Conservation (phyloP, 2,888 invertebrate genomes). For the Parnassius orleans region DNA sequence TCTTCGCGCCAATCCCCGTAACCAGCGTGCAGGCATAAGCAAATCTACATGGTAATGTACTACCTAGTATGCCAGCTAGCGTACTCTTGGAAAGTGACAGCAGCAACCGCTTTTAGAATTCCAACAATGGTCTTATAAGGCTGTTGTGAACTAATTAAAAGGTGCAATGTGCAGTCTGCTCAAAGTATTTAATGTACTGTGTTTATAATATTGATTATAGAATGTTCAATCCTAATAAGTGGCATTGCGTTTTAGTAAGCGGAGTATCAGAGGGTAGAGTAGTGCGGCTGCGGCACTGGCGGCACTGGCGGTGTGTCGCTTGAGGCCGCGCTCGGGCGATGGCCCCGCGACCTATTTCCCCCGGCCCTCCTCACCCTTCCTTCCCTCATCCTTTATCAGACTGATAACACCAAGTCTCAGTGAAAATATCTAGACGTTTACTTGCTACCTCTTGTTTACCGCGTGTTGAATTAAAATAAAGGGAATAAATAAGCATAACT, state of each 20-base stretch:
- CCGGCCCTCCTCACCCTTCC: slow-evolving; percentile 43
- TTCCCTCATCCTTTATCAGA: slow-evolving; percentile 59
- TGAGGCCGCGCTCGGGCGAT: slow-evolving; percentile 67
- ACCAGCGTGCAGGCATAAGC: no score
- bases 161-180: no score
- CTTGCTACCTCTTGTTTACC: slow-evolving; percentile 24
- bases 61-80: no score
- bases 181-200: no score
- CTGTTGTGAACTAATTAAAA: no score
- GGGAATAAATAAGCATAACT: neutral
- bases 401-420: slow-evolving; percentile 57
- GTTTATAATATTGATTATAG: neutral
- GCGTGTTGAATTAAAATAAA: neutral
- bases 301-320: slow-evolving; percentile 53
- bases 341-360: slow-evolving; percentile 73
- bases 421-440: slow-evolving; percentile 38
- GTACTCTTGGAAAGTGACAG: no score
- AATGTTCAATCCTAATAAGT: neutral
- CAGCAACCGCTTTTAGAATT: no score
- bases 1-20: no score
- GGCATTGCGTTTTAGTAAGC: slow-evolving; percentile 3
- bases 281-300: slow-evolving; percentile 40
- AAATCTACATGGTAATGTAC: no score
- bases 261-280: slow-evolving; percentile 15
- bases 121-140: no score